A percentile compares a stretch with the other conserved stretches of the same genome.
These are phyloP conservation scores for Molossus molossus DNA, from an alignment of 2,797 vertebrate species.

Conservation along the genomic window DNA sequence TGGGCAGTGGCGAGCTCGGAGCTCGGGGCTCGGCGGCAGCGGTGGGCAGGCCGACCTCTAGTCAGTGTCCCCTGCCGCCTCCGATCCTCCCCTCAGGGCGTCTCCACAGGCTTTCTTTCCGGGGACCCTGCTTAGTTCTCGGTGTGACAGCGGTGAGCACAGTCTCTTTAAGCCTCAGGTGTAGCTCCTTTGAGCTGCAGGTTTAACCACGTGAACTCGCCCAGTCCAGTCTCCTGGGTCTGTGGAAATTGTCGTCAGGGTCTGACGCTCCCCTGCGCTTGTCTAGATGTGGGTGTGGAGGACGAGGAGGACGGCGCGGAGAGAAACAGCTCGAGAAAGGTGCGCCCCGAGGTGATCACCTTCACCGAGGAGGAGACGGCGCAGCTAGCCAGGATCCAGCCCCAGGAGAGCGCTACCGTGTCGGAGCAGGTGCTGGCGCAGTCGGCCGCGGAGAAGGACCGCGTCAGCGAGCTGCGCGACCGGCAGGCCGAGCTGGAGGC, in stretches of 20 bases:
- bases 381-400: slow-evolving; percentile 95
- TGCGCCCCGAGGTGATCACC: slow-evolving; percentile 95
- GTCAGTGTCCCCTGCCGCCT: too few relatives aligned
- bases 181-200: not conserved
- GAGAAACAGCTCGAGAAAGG: slow-evolving; percentile 91
- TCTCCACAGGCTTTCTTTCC: not conserved
- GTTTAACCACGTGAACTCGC: not conserved
- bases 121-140: not conserved
- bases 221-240: not conserved
- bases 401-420: slow-evolving; percentile 95
- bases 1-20: accelerated
- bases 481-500: slow-evolving; percentile 95
- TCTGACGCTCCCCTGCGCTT: not conserved
- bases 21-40: too few relatives aligned
- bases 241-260: not conserved
- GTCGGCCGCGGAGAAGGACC: slow-evolving; percentile 97
- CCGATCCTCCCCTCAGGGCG: accelerated
- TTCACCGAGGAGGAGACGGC: slow-evolving; percentile 98
- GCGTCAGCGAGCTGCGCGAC: slow-evolving; percentile 98
- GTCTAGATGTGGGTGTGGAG: slow-evolving; percentile 86
- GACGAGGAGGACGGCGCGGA: slow-evolving; percentile 93
- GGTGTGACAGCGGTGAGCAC: not conserved
- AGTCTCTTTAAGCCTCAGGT: not conserved
- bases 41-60: not conserved
- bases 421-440: slow-evolving; percentile 98